phyloP scores from a whole-genome alignment of 2,113 vertebrate species.

The Ibidorhyncha struthersii region DNA sequence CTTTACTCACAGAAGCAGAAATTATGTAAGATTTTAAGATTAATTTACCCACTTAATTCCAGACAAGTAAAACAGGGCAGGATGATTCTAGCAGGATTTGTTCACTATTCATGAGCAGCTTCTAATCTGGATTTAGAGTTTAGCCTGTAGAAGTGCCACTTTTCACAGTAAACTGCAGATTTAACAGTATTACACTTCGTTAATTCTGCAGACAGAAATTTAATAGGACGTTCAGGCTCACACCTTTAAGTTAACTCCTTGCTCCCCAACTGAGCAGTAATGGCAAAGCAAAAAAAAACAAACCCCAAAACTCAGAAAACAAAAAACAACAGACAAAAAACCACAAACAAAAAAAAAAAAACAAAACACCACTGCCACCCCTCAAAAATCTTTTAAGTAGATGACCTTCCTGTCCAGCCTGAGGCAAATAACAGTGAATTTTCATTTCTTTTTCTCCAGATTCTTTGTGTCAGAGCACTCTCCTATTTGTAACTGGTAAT shows the following conservation, averaged over 20 bases:
- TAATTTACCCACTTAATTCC: not conserved
- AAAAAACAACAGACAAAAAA: not conserved
- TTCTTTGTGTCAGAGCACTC: not conserved
- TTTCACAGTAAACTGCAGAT: conserved; percentile 38
- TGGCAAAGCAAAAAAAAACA: not conserved
- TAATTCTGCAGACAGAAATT: conserved; percentile 38
- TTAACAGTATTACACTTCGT: conserved; percentile 32
- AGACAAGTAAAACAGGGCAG: not conserved
- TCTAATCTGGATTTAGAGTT: conserved; percentile 62
- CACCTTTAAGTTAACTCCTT: not conserved
- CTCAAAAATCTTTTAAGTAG: not conserved
- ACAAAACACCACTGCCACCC: not conserved
- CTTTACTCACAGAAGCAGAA: not conserved
- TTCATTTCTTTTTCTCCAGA: not conserved
- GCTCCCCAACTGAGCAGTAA: not conserved
- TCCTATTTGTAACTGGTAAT: not conserved
- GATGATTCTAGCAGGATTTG: not conserved
- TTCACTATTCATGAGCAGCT: conserved; percentile 3
- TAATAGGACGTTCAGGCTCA: not conserved
- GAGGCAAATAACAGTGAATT: not conserved
- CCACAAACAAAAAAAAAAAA: no score
- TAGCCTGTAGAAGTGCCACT: conserved; percentile 10
- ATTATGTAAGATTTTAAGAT: not conserved
- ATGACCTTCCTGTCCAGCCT: not conserved
- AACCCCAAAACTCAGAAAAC: not conserved